These are phyloP conservation scores for Amphipyra tragopoginis DNA, from an alignment of 2,888 invertebrate genomes.

Conservation along the genomic window DNA sequence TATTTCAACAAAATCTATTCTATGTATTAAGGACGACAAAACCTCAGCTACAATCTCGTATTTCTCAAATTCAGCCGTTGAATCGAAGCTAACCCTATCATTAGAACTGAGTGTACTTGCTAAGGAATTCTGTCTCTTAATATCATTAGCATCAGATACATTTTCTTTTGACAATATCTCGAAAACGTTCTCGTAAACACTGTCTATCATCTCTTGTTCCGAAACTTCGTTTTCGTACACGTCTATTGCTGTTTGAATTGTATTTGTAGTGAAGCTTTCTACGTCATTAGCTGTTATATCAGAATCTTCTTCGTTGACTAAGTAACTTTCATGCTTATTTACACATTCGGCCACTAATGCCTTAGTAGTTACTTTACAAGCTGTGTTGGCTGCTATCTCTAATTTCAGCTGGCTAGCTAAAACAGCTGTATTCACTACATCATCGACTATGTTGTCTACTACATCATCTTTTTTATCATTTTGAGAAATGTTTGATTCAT, in stretches of 20 bases:
- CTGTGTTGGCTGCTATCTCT: conserved; percentile 37
- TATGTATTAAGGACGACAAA: conserved; percentile 69
- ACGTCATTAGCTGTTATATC: conserved; percentile 18
- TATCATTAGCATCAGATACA: conserved; percentile 27
- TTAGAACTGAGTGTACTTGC: conserved; percentile 69
- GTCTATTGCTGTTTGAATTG: conserved; percentile 56
- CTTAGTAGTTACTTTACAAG: conserved; percentile 34
- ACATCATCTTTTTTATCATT: conserved; percentile 42
- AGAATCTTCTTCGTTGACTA: conserved; percentile 25
- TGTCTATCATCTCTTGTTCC: conserved; percentile 42
- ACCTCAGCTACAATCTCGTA: conserved; percentile 78
- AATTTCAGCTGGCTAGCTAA: conserved; percentile 47
- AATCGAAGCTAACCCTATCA: conserved; percentile 76
- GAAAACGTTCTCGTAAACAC: conserved; percentile 45
- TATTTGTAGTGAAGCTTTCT: conserved; percentile 13
- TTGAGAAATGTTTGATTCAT: conserved; percentile 72
- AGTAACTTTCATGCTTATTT: conserved; percentile 26
- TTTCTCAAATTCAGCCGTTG: conserved; percentile 83
- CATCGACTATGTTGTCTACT: conserved; percentile 30
- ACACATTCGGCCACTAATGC: conserved; percentile 35
- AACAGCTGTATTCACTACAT: conserved; percentile 39
- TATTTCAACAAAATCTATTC: conserved; percentile 62
- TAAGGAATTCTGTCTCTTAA: conserved; percentile 60
- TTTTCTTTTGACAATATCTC: conserved; percentile 41
- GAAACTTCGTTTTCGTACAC: conserved; percentile 33